phyloP scores from a whole-genome alignment of 2,113 vertebrate species.

The Phycodurus eques region DNA sequence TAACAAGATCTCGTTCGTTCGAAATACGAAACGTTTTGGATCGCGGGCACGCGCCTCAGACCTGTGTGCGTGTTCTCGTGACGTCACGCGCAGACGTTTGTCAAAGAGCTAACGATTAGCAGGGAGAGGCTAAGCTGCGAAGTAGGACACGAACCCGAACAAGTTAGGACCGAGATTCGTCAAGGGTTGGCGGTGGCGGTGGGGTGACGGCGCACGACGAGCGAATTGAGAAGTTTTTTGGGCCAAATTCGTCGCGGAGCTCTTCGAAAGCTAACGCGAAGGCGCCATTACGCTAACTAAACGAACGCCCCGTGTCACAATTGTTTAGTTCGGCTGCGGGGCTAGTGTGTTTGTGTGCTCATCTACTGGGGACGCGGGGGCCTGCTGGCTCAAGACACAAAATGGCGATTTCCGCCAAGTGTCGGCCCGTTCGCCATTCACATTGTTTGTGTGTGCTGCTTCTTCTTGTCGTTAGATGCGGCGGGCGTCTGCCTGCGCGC shows the following conservation, averaged over 20 bases:
- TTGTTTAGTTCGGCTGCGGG: neutral
- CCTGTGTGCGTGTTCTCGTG: slow-evolving; percentile 16
- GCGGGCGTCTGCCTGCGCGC: neutral
- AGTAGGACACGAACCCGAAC: neutral
- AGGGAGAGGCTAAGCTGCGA: neutral
- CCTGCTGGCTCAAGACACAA: slow-evolving; percentile 20
- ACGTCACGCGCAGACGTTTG: neutral
- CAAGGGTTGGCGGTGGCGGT: neutral
- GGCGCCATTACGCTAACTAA: neutral
- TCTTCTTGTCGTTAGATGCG: too few relatives aligned
- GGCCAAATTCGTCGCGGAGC: neutral
- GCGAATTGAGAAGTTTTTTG: neutral
- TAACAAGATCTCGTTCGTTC: too few relatives aligned
- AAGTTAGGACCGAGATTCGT: neutral
- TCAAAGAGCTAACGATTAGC: slow-evolving; percentile 10
- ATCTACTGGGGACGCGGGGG: slow-evolving; percentile 36
- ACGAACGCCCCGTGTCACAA: neutral
- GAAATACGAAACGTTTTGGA: neutral
- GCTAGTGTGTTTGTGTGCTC: neutral
- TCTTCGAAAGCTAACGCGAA: neutral
- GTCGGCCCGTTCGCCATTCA: neutral
- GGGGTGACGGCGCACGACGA: neutral
- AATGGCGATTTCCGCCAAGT: slow-evolving; percentile 35
- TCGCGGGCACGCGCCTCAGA: slow-evolving; percentile 41
- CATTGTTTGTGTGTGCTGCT: neutral